phyloP scores from a whole-genome alignment of 2,888 invertebrate genomes.

The Pilophorus perplexus region DNA sequence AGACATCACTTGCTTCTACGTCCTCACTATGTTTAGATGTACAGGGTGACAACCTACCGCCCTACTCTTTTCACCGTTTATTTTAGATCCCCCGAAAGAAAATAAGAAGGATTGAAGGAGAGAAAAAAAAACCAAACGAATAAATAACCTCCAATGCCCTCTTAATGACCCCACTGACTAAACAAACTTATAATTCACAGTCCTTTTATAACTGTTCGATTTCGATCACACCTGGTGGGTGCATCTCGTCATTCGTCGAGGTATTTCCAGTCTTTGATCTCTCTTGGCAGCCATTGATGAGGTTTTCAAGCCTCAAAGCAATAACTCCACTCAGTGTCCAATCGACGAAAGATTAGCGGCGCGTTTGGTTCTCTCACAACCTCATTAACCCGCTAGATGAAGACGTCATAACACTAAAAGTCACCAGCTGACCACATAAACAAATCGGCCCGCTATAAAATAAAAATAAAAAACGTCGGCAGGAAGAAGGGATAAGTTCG shows the following conservation, averaged over 20 bases:
- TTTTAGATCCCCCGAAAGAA: conserved; percentile 18
- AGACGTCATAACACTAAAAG: not conserved
- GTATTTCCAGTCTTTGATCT: too few species aligned
- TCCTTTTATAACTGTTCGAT: not conserved
- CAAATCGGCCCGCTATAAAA: not conserved
- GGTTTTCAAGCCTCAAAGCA: too few species aligned
- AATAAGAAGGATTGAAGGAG: conserved; percentile 8
- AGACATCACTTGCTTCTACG: conserved; percentile 30
- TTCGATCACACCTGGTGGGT: too few species aligned
- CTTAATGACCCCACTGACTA: conserved; percentile 14
- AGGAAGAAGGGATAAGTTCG: not conserved
- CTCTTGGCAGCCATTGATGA: too few species aligned
- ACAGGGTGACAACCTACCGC: conserved; percentile 24
- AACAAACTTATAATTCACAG: conserved; percentile 9
- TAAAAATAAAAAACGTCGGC: not conserved
- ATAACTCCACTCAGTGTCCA: too few species aligned
- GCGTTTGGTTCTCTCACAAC: too few species aligned
- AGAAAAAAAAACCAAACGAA: conserved; percentile 15
- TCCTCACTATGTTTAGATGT: conserved; percentile 22
- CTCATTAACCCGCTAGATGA: not conserved
- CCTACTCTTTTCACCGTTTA: conserved; percentile 20
- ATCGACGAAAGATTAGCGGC: too few species aligned
- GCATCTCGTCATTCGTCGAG: too few species aligned
- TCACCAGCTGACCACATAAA: not conserved
- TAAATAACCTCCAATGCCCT: conserved; percentile 2